Evolutionary conservation across 2,113 vertebrate species (phyloP).

Genomic region (Python bivittatus): DNA sequence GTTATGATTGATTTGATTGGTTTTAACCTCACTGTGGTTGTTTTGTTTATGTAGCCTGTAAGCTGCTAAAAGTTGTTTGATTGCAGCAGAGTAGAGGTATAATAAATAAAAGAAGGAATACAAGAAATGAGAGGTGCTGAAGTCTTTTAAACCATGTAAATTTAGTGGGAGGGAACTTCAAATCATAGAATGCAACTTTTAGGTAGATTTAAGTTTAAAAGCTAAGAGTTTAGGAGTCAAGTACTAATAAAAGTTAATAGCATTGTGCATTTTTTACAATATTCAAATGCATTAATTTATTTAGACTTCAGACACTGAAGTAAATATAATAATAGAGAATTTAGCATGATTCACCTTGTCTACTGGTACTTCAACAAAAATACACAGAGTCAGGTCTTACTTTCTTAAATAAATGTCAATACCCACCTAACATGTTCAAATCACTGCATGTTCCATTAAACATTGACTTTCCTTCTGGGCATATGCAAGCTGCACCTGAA

Average conservation of each 20-base stretch:
- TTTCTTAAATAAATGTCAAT: neutral
- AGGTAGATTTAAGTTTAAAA: neutral
- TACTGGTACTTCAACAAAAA: neutral
- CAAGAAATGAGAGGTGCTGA: neutral
- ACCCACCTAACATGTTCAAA: conserved; percentile 83
- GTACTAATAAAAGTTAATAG: neutral
- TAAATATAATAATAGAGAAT: neutral
- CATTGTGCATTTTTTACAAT: neutral
- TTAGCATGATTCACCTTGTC: neutral
- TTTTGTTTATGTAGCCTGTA: neutral
- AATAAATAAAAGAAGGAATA: neutral
- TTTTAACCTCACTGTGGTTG: neutral
- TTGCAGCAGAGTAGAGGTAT: neutral
- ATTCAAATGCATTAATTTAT: neutral
- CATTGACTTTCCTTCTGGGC: conserved; percentile 92
- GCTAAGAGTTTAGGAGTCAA: neutral
- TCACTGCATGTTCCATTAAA: conserved; percentile 90
- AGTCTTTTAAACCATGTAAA: neutral
- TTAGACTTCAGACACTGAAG: neutral
- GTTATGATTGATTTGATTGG: neutral
- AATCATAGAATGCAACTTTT: neutral
- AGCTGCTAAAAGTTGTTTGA: neutral
- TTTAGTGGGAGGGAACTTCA: neutral
- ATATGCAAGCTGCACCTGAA: conserved; percentile 87
- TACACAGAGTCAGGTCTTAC: no score